These are phyloP conservation scores for Xyrauchen texanus DNA, from an alignment of 2,113 vertebrate genomes.

Conservation along the genomic window DNA sequence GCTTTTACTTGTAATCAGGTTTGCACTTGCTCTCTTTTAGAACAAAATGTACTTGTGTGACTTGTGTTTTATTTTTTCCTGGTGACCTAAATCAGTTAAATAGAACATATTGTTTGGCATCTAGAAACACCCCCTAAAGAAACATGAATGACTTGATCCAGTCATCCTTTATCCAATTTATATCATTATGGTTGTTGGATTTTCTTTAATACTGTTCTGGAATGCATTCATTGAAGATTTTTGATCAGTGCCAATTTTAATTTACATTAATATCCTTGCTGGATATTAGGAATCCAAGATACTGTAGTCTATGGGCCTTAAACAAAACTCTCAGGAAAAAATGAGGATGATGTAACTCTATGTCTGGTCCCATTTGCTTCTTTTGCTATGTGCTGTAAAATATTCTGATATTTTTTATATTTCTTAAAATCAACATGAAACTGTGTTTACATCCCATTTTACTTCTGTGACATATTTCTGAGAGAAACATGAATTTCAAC, in stretches of 20 bases:
- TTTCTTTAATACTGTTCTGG: too few relatives aligned
- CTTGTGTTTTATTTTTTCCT: conserved; percentile 56
- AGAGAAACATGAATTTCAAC: not conserved
- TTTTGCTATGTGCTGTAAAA: not conserved
- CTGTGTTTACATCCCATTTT: too few relatives aligned
- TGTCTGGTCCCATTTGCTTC: not conserved
- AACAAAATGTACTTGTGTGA: conserved; percentile 36
- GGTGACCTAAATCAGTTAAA: conserved; percentile 20
- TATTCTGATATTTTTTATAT: not conserved
- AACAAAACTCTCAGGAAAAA: conserved; percentile 39
- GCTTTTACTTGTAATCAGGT: conserved; percentile 21
- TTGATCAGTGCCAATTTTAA: not conserved
- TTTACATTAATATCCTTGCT: too few relatives aligned
- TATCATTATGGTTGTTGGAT: too few relatives aligned
- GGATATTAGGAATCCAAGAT: not conserved
- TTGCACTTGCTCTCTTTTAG: conserved; percentile 45
- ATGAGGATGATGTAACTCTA: not conserved
- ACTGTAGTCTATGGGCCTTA: not conserved
- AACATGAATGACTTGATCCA: too few relatives aligned
- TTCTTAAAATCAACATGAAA: conserved; percentile 31
- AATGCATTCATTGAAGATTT: too few relatives aligned
- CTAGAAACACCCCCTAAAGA: too few relatives aligned
- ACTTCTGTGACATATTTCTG: not conserved
- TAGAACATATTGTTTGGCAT: not conserved
- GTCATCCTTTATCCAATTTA: too few relatives aligned